These are phyloP conservation scores for Enteromius unitaeniatus DNA, from an alignment of 2,797 vertebrate species.

Conservation along the genomic window DNA sequence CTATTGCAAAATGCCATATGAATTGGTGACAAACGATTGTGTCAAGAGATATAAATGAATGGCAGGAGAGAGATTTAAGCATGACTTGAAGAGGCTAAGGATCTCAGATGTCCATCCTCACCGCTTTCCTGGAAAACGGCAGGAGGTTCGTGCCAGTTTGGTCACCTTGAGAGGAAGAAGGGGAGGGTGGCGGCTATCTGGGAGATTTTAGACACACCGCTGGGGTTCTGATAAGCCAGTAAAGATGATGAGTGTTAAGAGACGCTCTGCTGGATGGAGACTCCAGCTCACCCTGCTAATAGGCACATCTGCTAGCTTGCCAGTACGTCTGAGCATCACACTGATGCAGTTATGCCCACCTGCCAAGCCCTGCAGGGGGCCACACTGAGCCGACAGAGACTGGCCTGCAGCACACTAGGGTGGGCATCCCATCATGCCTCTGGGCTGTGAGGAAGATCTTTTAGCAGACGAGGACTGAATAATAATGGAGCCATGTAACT, in stretches of 20 bases:
- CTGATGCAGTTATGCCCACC: slow-evolving; percentile 56
- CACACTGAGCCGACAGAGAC: slow-evolving; percentile 41
- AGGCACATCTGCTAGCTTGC: slow-evolving; percentile 53
- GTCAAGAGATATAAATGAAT: neutral
- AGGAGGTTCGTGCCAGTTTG: neutral
- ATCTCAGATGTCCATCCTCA: slow-evolving; percentile 26
- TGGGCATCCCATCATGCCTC: slow-evolving; percentile 70
- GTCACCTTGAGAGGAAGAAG: slow-evolving; percentile 28
- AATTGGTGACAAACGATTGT: neutral
- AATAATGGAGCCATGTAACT: slow-evolving; percentile 67
- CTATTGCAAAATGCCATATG: neutral
- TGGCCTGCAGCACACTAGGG: slow-evolving; percentile 26
- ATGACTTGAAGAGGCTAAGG: slow-evolving; percentile 1
- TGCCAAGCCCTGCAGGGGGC: slow-evolving; percentile 47
- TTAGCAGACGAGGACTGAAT: slow-evolving; percentile 75
- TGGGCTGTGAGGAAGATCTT: slow-evolving; percentile 73
- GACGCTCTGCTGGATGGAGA: slow-evolving; percentile 46
- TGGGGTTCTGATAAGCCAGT: slow-evolving; percentile 47
- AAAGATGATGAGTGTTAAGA: slow-evolving; percentile 53
- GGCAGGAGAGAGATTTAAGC: slow-evolving; percentile 10
- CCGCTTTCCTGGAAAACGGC: neutral
- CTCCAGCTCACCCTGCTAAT: slow-evolving; percentile 49
- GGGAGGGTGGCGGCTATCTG: slow-evolving; percentile 11
- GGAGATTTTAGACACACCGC: slow-evolving; percentile 25
- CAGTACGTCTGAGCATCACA: slow-evolving; percentile 44